phyloP scores from a whole-genome alignment of 2,888 invertebrate genomes.

The Ecliptopera silaceata region DNA sequence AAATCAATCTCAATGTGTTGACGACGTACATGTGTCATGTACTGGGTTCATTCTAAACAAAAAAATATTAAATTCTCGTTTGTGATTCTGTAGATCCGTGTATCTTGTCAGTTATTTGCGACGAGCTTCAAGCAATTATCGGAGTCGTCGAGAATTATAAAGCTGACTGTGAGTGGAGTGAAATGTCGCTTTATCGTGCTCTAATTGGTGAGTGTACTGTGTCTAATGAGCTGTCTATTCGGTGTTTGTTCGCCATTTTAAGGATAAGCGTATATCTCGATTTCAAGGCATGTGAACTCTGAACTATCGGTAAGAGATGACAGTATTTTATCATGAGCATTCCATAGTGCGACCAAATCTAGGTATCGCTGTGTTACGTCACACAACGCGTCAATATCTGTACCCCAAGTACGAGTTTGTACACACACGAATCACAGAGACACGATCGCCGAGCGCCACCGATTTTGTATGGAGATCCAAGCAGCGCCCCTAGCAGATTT shows the following conservation, averaged over 20 bases:
- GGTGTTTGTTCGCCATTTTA: background rate
- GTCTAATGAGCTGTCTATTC: slow-evolving; percentile 30
- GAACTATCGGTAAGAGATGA: no score
- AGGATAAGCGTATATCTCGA: background rate
- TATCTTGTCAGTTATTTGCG: slow-evolving; percentile 50
- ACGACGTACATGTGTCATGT: background rate
- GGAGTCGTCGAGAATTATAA: slow-evolving; percentile 50
- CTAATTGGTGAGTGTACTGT: slow-evolving; percentile 57
- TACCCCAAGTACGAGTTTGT: no score
- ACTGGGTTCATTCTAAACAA: no score
- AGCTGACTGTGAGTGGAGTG: slow-evolving; percentile 36
- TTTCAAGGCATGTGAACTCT: background rate
- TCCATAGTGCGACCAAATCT: no score
- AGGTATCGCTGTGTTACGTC: no score
- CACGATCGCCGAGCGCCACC: no score
- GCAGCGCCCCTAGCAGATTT: no score
- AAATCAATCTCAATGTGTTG: background rate
- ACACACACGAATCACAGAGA: no score
- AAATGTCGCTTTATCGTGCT: slow-evolving; percentile 51
- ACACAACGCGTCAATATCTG: no score
- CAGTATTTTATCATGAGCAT: no score
- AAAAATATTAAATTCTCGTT: background rate
- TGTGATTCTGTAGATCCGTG: slow-evolving; percentile 34
- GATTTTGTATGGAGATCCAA: no score
- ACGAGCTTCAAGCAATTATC: slow-evolving; percentile 49